Base-by-base conservation (phyloP, 2,888 invertebrate species). In the Urechis unicinctus region DNA sequence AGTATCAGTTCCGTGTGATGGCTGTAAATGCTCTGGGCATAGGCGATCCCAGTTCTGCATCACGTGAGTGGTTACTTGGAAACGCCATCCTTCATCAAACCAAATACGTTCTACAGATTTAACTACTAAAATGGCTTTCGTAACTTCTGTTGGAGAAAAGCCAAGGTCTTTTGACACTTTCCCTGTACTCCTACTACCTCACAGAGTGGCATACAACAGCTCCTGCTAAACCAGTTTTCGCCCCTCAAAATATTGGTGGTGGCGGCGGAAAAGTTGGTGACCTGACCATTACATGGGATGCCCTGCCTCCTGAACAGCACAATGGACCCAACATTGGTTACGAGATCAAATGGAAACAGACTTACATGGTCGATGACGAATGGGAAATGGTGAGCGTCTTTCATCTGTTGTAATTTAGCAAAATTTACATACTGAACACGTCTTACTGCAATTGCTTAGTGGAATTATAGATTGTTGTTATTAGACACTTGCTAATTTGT, bases 191-290 rank as follows among this genome's bases (percentile, higher is more conserved):
- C 36, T 36, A 9, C 17, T 36, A 9, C 17, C n/a, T 56, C 42
- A 4, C 60, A 68, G 69, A 53, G 42, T 44, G 41, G 44, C 60
- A 62, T 42, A 63, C 92, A 0, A 86, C 89, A 64, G 88, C 88
- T 73, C 88, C 88, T 24, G 93, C 93, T 0, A 84, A 85, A 31
- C 85, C 89, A 2, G 89, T 89, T 63, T 84, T 85, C 67, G 84
- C 87, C 4, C 94, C 94, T 1, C 74, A 80, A 3, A 88, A 89
- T 68, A 84, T 97, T 42, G 85, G 89, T 21, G 95, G 96, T 0
- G 96, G 96, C 3, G 95, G 95, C 45, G 95, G 95, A 13, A 95
- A 94, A 78, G 91, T 92, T 60, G 94, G 95, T 5, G 93, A 93
- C 72, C 84, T 97, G 2, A 89, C 90, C 0, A 91, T 97, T 52